These are phyloP conservation scores for Apodemia mormo DNA, from an alignment of 2,888 invertebrate species.

Conservation along the genomic window DNA sequence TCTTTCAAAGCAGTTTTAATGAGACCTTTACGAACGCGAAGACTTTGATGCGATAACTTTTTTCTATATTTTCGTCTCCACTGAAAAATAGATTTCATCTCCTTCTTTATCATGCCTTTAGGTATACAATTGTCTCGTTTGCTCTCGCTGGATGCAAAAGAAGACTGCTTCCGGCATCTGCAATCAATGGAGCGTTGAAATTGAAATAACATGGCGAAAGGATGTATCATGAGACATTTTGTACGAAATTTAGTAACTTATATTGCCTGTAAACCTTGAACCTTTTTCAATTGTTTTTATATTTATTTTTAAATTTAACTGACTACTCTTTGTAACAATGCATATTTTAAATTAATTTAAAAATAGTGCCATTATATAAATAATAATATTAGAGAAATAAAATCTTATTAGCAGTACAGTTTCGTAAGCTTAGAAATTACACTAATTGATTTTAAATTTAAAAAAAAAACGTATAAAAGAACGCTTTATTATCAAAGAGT, in stretches of 20 bases:
- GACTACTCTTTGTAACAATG: no score
- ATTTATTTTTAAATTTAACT: not conserved
- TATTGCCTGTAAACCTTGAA: slow-evolving; percentile 25
- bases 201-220: slow-evolving; percentile 78
- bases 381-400: no score
- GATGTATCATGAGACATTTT: slow-evolving; percentile 54
- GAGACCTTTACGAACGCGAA: slow-evolving; percentile 71
- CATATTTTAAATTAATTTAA: no score
- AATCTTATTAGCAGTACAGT: no score
- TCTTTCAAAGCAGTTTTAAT: slow-evolving; percentile 78
- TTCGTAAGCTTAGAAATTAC: no score
- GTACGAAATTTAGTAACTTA: slow-evolving; percentile 35
- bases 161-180: slow-evolving; percentile 71
- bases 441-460: no score
- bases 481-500: no score
- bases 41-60: slow-evolving; percentile 79
- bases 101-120: slow-evolving; percentile 44
- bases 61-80: slow-evolving; percentile 74
- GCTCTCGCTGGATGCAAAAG: slow-evolving; percentile 62
- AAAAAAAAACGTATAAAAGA: no score
- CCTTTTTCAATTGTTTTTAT: not conserved
- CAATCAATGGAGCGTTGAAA: slow-evolving; percentile 80
- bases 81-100: slow-evolving; percentile 62
- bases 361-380: no score
- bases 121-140: slow-evolving; percentile 50